A percentile compares a stretch with the other conserved stretches of the same genome.
Evolutionary conservation across 92 coral and sea anemone genomes (phyloP).

Genomic region (Phymanthus crucifer): DNA sequence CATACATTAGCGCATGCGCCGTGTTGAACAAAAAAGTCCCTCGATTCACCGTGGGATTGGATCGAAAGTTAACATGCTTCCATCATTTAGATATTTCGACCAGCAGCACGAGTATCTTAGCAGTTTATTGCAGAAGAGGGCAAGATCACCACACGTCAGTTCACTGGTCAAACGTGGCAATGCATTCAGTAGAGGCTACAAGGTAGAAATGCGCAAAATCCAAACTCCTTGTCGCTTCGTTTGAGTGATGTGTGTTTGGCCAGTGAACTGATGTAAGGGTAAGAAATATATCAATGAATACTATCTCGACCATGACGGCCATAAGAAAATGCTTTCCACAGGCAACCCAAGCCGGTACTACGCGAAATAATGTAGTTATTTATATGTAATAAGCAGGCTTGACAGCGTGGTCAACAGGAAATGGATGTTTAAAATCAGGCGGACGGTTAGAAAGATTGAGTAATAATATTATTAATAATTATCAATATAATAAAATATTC

Average conservation of each 20-base stretch:
- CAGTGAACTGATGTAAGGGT: no score
- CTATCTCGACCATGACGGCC: not conserved
- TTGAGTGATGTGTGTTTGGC: no score
- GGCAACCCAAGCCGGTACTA: conserved; percentile 3
- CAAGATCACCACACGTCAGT: no score
- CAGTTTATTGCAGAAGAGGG: not conserved
- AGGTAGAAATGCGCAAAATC: no score
- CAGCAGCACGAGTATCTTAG: not conserved
- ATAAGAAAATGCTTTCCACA: conserved; percentile 1
- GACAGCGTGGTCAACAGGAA: not conserved
- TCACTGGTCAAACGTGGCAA: no score
- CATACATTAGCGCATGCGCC: not conserved
- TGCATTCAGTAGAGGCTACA: no score
- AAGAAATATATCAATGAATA: not conserved
- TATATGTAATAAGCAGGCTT: no score
- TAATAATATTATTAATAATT: not conserved
- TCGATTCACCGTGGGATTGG: not conserved
- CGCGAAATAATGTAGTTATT: no score
- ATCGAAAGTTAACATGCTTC: not conserved
- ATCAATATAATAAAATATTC: not conserved
- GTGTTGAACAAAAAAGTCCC: not conserved
- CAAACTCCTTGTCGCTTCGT: no score
- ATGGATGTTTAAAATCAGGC: not conserved
- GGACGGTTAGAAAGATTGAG: not conserved
- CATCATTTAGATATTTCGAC: not conserved